Conservation (phyloP, 1,140 invertebrate species). For the Drosophila sp. region DNA sequence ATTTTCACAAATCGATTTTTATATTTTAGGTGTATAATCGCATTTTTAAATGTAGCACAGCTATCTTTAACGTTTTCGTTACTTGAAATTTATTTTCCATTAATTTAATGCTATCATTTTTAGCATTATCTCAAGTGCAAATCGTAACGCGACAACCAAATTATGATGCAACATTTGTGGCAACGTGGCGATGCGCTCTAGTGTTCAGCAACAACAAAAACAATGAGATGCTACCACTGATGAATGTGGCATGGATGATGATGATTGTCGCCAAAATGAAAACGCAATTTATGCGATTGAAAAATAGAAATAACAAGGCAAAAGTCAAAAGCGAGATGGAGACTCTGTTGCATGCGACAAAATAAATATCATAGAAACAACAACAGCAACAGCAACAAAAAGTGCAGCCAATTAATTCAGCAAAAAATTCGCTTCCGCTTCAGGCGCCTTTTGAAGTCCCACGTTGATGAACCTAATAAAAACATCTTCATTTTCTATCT, state of each 20-base stretch:
- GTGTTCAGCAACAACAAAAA: slow-evolving; percentile 47
- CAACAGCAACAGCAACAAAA: slow-evolving; percentile 14
- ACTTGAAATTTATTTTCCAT: not conserved
- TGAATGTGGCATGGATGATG: slow-evolving; percentile 31
- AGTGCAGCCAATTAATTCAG: slow-evolving; percentile 44
- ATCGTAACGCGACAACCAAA: slow-evolving; percentile 12
- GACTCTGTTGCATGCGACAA: slow-evolving; percentile 45
- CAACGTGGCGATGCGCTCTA: slow-evolving; percentile 71
- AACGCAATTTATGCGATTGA: slow-evolving; percentile 36
- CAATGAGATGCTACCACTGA: slow-evolving; percentile 6
- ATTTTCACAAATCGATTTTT: too few relatives aligned
- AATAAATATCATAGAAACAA: not conserved
- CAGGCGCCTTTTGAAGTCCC: slow-evolving; percentile 40
- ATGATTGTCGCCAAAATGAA: slow-evolving; percentile 32
- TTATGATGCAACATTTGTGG: slow-evolving; percentile 64
- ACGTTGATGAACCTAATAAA: slow-evolving; percentile 25
- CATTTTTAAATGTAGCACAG: not conserved
- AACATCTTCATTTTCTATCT: slow-evolving; percentile 27
- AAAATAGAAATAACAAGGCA: not conserved
- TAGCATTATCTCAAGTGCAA: not conserved
- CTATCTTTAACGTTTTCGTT: too few relatives aligned
- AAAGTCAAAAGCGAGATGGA: slow-evolving; percentile 48
- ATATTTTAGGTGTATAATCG: too few relatives aligned
- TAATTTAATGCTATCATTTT: not conserved
- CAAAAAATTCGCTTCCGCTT: slow-evolving; percentile 34